Base-by-base conservation (phyloP, 2,113 vertebrate genomes). In the Ia io region DNA sequence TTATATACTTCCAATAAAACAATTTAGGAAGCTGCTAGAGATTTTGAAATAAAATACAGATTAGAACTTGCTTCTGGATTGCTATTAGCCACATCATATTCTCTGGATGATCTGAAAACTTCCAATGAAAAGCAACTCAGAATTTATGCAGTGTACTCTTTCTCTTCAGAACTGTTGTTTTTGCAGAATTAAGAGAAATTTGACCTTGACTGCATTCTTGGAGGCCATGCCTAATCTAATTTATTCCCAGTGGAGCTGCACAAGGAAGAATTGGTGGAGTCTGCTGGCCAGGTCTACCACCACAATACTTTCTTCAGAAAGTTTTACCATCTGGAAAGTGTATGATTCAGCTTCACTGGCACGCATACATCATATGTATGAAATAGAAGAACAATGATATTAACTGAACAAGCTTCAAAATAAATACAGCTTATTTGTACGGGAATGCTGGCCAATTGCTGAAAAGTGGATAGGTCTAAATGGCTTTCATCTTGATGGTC, bases 381-480 rank as follows among this genome's bases (percentile, higher is more conserved):
- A 96, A 92, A 90, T 37, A 92, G 61, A 95, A 95, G 69, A 76
- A 92, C 67, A 93, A 87, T 91, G 79, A 86, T 85, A 95, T 63
- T 93, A 93, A 71, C 49, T 73, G 91, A 97, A 86, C 80, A 91
- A 47, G 51, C 79, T 86, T 97, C 92, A 88, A 96, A 96, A 93
- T 95, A 96, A 96, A 96, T 76, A 82, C 70, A 70, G 71, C 77
- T 61, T 91, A 77, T 92, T 97, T 90, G 67, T 87, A 70, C 35
- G 90, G 74, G 82, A 90, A 95, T 69, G 74, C 53, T 93, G 87
- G 74, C 78, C 77, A 89, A 71, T 84, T 80, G 85, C 51, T 91
- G 73, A 90, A 93, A 78, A 76, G 70, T 76, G 40, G 76, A 35
- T 47, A 85, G 28, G 25, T 95, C 61, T 92, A 70, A 87, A 95